phyloP scores from a whole-genome alignment of 2,888 invertebrate species.

The Agrotis exclamationis region DNA sequence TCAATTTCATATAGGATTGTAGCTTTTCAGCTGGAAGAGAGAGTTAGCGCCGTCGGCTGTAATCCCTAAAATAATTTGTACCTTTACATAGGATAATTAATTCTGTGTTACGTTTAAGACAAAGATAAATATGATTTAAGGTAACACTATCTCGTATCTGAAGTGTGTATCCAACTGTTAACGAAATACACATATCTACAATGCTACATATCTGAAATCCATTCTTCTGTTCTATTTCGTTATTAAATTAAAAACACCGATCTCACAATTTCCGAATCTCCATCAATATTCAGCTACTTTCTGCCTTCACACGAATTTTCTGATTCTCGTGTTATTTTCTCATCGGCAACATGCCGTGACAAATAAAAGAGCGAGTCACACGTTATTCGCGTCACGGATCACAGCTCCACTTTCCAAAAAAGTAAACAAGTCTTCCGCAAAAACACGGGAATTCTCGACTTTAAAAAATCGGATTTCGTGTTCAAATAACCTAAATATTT shows the following conservation, averaged over 20 bases:
- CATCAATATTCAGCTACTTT: constrained; percentile 38
- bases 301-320: constrained; percentile 25
- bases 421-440: constrained; percentile 33
- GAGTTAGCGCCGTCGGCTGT: not conserved
- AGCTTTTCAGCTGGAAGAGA: not conserved
- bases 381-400: constrained; percentile 35
- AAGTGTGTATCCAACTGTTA: not conserved
- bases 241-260: constrained; percentile 19
- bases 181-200: not conserved
- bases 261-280: constrained; percentile 35
- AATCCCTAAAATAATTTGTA: constrained; percentile 15
- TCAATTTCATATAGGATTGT: constrained; percentile 15
- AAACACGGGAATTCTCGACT: constrained; percentile 41
- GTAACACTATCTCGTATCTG: not conserved
- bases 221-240: constrained; percentile 6
- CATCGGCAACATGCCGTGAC: constrained; percentile 34
- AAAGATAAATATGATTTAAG: constrained; percentile 16
- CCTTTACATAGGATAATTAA: constrained; percentile 21
- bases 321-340: constrained; percentile 41
- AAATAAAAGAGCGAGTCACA: constrained; percentile 53
- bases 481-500: constrained; percentile 72
- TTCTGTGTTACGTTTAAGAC: constrained; percentile 20
- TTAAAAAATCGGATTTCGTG: constrained; percentile 55
- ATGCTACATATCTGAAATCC: not conserved
- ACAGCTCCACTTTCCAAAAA: constrained; percentile 44